These are phyloP conservation scores for Papilio machaon DNA, from an alignment of 1,140 invertebrate genomes.

Conservation along the genomic window DNA sequence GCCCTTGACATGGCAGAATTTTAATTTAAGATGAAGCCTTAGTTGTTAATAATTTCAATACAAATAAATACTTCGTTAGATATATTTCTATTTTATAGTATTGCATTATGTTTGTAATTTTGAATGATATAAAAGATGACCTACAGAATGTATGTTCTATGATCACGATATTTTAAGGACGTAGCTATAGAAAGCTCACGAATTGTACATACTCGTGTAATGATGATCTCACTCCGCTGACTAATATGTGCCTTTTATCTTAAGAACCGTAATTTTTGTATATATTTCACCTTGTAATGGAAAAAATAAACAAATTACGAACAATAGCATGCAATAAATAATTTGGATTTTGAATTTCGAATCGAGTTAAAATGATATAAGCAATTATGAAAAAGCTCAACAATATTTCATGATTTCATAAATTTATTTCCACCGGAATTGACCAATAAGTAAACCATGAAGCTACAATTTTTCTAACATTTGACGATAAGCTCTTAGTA, in stretches of 20 bases:
- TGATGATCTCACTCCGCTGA: slow-evolving; percentile 54
- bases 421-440: background rate
- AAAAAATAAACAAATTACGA: background rate
- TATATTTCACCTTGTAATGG: background rate
- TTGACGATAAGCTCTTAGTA: too few relatives aligned
- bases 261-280: slow-evolving; percentile 13
- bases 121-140: slow-evolving; percentile 30
- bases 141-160: background rate
- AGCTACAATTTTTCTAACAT: too few relatives aligned
- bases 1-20: slow-evolving; percentile 24
- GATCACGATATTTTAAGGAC: slow-evolving; percentile 47
- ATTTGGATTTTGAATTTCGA: background rate
- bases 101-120: background rate
- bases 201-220: slow-evolving; percentile 21
- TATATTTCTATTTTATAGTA: background rate
- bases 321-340: background rate
- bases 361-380: background rate
- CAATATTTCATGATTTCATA: background rate
- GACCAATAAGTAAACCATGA: too few relatives aligned
- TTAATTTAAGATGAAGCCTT: slow-evolving; percentile 33
- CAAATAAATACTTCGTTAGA: background rate
- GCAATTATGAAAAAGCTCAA: too few relatives aligned
- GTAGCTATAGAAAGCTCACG: slow-evolving; percentile 43
- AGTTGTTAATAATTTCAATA: background rate
- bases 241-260: slow-evolving; percentile 40